Percentiles rank a stretch among this genome's conserved stretches.
Evolutionary conservation across 2,888 invertebrate genomes (phyloP).

Genomic region (Drosophila borealis): DNA sequence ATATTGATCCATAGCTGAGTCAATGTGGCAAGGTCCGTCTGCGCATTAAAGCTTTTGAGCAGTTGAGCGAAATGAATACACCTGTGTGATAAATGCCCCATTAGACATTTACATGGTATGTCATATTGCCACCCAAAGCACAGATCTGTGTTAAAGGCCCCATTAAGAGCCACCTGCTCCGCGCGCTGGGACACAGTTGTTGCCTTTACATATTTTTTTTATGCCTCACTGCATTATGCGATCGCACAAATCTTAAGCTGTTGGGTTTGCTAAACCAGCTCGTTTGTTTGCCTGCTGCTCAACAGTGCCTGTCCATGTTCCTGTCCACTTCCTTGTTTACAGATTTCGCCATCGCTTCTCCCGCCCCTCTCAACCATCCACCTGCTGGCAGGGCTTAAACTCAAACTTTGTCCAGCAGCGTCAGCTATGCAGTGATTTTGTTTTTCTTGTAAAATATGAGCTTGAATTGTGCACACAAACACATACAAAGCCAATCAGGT

Average conservation of each 20-base stretch:
- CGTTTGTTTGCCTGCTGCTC: constrained; percentile 50
- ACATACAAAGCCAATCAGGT: constrained; percentile 42
- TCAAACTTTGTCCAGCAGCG: constrained; percentile 59
- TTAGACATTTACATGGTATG: too few relatives aligned
- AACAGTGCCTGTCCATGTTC: constrained; percentile 45
- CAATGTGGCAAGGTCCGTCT: too few relatives aligned
- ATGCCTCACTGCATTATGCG: constrained; percentile 43
- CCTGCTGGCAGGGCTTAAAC: constrained; percentile 39
- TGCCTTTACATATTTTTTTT: constrained; percentile 1
- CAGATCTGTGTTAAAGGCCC: too few relatives aligned
- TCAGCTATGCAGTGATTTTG: constrained; percentile 76
- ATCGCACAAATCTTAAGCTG: constrained; percentile 48
- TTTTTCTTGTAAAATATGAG: constrained; percentile 78
- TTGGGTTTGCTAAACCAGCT: constrained; percentile 46
- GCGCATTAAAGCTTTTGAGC: too few relatives aligned
- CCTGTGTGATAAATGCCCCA: too few relatives aligned
- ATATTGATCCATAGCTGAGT: too few relatives aligned
- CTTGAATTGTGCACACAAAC: constrained; percentile 60
- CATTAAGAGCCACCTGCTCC: too few relatives aligned
- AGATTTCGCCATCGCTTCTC: constrained; percentile 25
- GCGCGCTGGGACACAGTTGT: constrained; percentile 4
- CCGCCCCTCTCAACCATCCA: background rate
- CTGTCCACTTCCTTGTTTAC: constrained; percentile 57
- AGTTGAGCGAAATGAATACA: too few relatives aligned
- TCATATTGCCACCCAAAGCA: too few relatives aligned